phyloP scores from a whole-genome alignment of 2,797 vertebrate genomes.

The Squalus acanthias region DNA sequence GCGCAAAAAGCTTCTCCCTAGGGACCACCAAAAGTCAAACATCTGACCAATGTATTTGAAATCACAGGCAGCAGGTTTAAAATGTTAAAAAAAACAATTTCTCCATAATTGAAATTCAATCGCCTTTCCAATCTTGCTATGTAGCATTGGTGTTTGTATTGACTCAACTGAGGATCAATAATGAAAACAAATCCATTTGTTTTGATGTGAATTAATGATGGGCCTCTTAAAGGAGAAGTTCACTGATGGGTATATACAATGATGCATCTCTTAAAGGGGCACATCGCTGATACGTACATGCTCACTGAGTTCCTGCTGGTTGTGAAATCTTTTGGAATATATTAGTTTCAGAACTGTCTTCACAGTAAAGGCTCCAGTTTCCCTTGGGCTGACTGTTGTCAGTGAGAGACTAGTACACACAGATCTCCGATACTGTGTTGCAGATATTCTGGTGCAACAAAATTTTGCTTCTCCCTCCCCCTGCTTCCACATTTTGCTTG shows the following conservation, averaged over 20 bases:
- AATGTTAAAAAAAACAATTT: background rate
- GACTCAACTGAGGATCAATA: background rate
- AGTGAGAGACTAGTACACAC: background rate
- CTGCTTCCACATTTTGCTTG: background rate
- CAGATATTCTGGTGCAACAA: background rate
- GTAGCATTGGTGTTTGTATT: background rate
- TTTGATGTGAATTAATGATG: constrained; percentile 16
- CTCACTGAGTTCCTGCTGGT: background rate
- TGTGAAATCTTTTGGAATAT: constrained; percentile 15
- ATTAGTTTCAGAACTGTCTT: background rate
- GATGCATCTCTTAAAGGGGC: background rate
- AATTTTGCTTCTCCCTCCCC: background rate
- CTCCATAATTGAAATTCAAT: constrained; percentile 26
- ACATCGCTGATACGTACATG: background rate
- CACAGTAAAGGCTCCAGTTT: background rate
- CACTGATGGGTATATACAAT: background rate
- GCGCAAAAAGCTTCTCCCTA: background rate
- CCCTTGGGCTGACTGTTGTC: background rate
- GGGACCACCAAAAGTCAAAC: background rate
- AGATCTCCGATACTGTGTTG: too few species aligned
- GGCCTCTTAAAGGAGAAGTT: background rate
- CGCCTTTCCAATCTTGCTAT: background rate
- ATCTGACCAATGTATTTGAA: background rate
- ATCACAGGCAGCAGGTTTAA: background rate
- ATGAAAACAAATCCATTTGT: constrained; percentile 20